Percentiles rank a stretch among this genome's conserved stretches.
Conservation (phyloP, 2,888 invertebrate species). For the Mythimna ferrago region DNA sequence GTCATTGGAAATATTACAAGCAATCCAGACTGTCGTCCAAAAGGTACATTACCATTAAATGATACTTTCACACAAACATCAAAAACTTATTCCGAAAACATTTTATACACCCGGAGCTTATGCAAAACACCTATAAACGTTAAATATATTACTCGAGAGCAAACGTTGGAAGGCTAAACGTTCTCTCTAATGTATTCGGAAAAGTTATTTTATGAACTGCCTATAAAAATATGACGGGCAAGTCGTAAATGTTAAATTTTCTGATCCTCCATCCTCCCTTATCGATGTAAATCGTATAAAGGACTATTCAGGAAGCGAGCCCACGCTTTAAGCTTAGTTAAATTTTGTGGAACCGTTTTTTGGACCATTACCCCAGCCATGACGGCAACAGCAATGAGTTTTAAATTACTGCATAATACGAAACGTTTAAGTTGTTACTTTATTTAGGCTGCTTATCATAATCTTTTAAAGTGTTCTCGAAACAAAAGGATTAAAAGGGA, state of each 20-base stretch:
- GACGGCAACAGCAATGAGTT: conserved; percentile 71
- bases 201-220: conserved; percentile 87
- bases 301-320: conserved; percentile 68
- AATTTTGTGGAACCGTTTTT: conserved; percentile 80
- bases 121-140: conserved; percentile 86
- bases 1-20: conserved; percentile 49
- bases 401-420: conserved; percentile 75
- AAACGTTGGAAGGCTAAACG: conserved; percentile 79
- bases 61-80: conserved; percentile 65
- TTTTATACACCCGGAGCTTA: conserved; percentile 80
- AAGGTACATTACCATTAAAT: conserved; percentile 55
- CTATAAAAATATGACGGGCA: conserved; percentile 87
- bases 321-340: conserved; percentile 76
- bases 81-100: conserved; percentile 76
- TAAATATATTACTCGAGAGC: conserved; percentile 83
- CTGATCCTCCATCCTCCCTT: conserved; percentile 68
- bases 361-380: conserved; percentile 74
- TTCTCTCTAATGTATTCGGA: conserved; percentile 83
- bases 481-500: conserved; percentile 68
- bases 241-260: conserved; percentile 85
- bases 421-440: conserved; percentile 71
- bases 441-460: conserved; percentile 69
- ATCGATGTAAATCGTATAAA: conserved; percentile 82
- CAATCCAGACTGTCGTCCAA: conserved; percentile 43
- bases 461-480: conserved; percentile 70